Percentiles rank a stretch among this genome's conserved stretches.
phyloP scores from a whole-genome alignment of 2,113 vertebrate genomes.

The Platichthys flesus region DNA sequence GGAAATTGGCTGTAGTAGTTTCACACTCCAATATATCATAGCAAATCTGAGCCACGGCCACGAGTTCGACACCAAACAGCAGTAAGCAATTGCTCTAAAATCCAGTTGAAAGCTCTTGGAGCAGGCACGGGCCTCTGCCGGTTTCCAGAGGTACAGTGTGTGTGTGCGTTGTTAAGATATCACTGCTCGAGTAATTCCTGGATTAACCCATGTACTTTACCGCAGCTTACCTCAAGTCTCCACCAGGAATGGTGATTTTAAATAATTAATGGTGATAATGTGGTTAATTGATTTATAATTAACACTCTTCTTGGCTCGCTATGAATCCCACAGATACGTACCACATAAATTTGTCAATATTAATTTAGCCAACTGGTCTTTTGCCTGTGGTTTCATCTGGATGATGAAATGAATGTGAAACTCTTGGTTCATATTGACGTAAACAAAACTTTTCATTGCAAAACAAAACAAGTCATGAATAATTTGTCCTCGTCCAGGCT shows the following conservation, averaged over 20 bases:
- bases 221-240: conserved; percentile 30
- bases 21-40: conserved; percentile 59
- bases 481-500: not conserved
- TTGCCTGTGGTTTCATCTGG: conserved; percentile 18
- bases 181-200: conserved; percentile 28
- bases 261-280: conserved; percentile 61
- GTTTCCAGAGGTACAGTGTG: conserved; percentile 5
- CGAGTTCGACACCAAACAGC: conserved; percentile 42
- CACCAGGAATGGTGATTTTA: conserved; percentile 53
- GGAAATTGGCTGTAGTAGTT: conserved; percentile 41
- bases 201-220: conserved; percentile 48
- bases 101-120: conserved; percentile 31
- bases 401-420: not conserved
- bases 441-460: not conserved
- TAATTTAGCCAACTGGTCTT: conserved; percentile 10
- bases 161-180: conserved; percentile 26
- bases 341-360: conserved; percentile 44
- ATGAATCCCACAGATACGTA: conserved; percentile 52
- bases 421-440: not conserved
- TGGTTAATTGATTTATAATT: conserved; percentile 70
- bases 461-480: not conserved
- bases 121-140: not conserved
- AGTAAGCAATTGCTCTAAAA: conserved; percentile 28
- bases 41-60: conserved; percentile 57
- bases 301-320: conserved; percentile 45